A percentile compares a stretch with the other conserved stretches of the same genome.
These are phyloP conservation scores for Apodemus agrarius DNA, from an alignment of 2,797 vertebrate genomes.

Conservation along the genomic window DNA sequence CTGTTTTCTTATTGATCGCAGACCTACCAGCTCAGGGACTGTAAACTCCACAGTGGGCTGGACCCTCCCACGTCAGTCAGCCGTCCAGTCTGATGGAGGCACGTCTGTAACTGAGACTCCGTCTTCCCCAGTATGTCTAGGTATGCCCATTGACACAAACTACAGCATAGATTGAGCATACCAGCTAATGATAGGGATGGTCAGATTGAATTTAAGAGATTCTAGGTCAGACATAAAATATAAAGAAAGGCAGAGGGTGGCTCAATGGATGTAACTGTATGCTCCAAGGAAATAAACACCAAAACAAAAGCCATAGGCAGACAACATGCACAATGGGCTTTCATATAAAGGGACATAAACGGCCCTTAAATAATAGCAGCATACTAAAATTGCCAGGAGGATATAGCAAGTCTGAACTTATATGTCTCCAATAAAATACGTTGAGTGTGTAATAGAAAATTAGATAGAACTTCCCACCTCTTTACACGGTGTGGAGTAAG, in stretches of 20 bases:
- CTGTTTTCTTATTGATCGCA: not conserved
- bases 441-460: conserved; percentile 16
- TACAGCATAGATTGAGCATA: not conserved
- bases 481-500: not conserved
- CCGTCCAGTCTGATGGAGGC: not conserved
- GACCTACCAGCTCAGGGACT: not conserved
- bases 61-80: not conserved
- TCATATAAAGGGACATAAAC: not conserved
- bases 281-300: conserved; percentile 4
- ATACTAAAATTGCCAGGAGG: conserved; percentile 1
- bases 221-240: conserved; percentile 8
- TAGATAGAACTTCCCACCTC: not conserved
- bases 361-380: not conserved
- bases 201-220: conserved; percentile 39
- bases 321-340: not conserved
- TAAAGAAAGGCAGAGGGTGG: not conserved
- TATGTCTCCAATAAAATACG: not conserved
- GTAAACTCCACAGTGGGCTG: not conserved
- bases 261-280: not conserved
- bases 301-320: not conserved
- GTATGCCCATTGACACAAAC: not conserved
- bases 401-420: not conserved
- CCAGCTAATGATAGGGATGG: not conserved
- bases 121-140: not conserved
- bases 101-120: not conserved